phyloP scores from a whole-genome alignment of 2,888 invertebrate species.

The Spilosoma lubricipeda region DNA sequence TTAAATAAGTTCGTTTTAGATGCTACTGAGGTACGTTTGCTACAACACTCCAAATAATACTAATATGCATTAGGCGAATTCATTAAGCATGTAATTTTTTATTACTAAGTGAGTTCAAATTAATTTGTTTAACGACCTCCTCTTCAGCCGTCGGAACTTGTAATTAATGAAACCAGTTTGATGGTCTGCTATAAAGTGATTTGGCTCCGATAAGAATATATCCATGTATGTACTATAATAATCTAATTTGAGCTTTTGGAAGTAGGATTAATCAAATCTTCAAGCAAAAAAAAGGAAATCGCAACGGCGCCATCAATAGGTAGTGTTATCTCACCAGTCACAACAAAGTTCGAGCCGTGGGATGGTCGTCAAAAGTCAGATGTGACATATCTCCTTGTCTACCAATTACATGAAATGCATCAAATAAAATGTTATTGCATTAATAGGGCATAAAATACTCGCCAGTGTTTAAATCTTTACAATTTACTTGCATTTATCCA shows the following conservation, averaged over 20 bases:
- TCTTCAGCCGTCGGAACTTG: constrained; percentile 54
- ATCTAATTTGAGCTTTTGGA: constrained; percentile 20
- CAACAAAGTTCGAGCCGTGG: neutral
- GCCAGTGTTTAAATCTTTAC: neutral
- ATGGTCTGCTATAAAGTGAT: constrained; percentile 29
- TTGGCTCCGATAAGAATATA: constrained; percentile 28
- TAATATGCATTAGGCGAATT: constrained; percentile 59
- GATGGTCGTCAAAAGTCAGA: neutral
- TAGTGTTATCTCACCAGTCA: neutral
- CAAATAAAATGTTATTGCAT: neutral
- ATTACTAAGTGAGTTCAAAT: constrained; percentile 62
- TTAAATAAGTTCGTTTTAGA: neutral
- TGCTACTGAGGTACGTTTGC: neutral
- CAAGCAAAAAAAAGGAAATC: neutral
- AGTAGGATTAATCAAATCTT: neutral
- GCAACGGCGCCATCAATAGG: neutral
- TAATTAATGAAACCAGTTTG: constrained; percentile 49
- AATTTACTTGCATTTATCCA: neutral
- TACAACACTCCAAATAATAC: constrained; percentile 1
- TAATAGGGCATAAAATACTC: neutral
- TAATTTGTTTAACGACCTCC: constrained; percentile 59
- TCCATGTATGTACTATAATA: constrained; percentile 20
- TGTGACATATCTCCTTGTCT: neutral
- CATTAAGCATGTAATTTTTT: constrained; percentile 67
- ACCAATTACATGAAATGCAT: neutral